A percentile compares a stretch with the other conserved stretches of the same genome.
Evolutionary conservation across 2,797 vertebrate genomes (phyloP).

Genomic region (Brachyrhaphis roseni): DNA sequence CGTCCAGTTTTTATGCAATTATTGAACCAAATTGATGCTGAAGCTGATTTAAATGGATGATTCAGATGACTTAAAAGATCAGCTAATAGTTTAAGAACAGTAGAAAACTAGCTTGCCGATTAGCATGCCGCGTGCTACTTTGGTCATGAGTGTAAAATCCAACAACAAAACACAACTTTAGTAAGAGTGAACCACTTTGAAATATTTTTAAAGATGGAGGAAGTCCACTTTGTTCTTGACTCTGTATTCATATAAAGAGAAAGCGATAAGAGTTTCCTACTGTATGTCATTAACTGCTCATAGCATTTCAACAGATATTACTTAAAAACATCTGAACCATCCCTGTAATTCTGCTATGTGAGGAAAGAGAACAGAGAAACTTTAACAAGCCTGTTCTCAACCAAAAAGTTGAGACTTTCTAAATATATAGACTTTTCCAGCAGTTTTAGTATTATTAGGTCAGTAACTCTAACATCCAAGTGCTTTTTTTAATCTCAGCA

Average conservation of each 20-base stretch:
- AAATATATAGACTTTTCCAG: neutral
- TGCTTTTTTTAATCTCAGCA: neutral
- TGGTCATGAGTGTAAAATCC: neutral
- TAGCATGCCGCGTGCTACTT: neutral
- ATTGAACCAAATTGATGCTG: slow-evolving; percentile 49
- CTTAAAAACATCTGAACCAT: neutral
- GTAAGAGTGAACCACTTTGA: neutral
- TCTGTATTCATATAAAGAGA: neutral
- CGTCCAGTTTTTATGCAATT: slow-evolving; percentile 75
- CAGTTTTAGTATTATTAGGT: neutral
- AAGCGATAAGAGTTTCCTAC: neutral
- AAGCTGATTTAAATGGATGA: slow-evolving; percentile 2
- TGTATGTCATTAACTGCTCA: neutral
- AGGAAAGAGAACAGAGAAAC: neutral
- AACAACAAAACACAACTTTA: neutral
- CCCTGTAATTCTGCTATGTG: neutral
- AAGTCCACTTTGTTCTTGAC: neutral
- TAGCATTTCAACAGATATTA: neutral
- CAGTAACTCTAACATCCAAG: neutral
- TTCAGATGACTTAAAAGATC: neutral
- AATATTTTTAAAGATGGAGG: neutral
- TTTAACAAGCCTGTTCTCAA: neutral
- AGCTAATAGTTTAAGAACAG: neutral
- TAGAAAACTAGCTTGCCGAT: neutral
- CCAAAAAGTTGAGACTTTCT: neutral